Conservation (phyloP, 2,888 invertebrate genomes). For the Lasioglossum lativentre region DNA sequence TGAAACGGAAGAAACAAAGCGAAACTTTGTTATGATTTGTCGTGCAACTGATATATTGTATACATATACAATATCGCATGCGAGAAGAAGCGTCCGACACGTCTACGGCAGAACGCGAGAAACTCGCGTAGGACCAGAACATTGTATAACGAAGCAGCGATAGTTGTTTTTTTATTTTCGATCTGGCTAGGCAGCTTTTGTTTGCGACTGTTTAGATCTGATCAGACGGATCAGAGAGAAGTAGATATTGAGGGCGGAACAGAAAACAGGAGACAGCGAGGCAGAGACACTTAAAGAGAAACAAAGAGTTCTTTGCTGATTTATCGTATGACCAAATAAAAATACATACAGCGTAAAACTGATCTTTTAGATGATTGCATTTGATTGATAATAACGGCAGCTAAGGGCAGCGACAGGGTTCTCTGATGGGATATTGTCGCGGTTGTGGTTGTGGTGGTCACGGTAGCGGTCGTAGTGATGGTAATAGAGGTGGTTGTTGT, state of each 20-base stretch:
- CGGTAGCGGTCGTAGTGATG: slow-evolving; percentile 70
- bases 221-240: slow-evolving; percentile 9
- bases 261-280: slow-evolving; percentile 50
- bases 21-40: slow-evolving; percentile 42
- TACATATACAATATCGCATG: slow-evolving; percentile 49
- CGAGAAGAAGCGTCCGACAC: slow-evolving; percentile 52
- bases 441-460: slow-evolving; percentile 77
- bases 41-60: slow-evolving; percentile 59
- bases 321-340: slow-evolving; percentile 74
- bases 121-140: slow-evolving; percentile 21
- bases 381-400: slow-evolving; percentile 85
- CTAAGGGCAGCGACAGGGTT: slow-evolving; percentile 89
- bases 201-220: slow-evolving; percentile 10
- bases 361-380: slow-evolving; percentile 84
- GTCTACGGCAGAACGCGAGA: slow-evolving; percentile 41
- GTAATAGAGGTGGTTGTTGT: slow-evolving; percentile 71
- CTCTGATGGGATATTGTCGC: slow-evolving; percentile 87
- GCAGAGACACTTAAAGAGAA: slow-evolving; percentile 66
- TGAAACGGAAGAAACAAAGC: slow-evolving; percentile 40
- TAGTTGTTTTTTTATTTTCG: not conserved
- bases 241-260: slow-evolving; percentile 16
- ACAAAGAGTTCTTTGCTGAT: slow-evolving; percentile 56
- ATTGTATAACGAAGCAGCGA: slow-evolving; percentile 33
- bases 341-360: slow-evolving; percentile 84
- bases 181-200: slow-evolving; percentile 18